Evolutionary conservation across 2,113 vertebrate species (phyloP).

Genomic region (Neomonachus schauinslandi): DNA sequence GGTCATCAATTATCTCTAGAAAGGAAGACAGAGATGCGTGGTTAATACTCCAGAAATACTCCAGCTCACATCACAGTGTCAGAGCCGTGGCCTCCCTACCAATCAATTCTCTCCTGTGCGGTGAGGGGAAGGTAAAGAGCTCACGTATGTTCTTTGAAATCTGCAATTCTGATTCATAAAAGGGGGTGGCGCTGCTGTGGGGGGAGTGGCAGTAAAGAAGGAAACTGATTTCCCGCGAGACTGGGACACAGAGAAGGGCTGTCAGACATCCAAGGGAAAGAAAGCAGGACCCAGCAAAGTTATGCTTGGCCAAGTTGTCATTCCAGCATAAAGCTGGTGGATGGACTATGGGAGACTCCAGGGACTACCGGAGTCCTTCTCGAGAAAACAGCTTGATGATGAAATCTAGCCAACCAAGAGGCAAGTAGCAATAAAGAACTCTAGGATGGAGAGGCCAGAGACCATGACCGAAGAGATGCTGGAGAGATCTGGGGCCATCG

Average conservation of each 20-base stretch:
- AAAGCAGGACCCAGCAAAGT: not conserved
- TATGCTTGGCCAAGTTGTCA: not conserved
- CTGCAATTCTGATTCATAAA: not conserved
- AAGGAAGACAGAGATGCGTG: not conserved
- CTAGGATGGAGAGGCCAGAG: not conserved
- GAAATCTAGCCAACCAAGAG: not conserved
- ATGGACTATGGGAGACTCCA: not conserved
- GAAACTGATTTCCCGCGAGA: not conserved
- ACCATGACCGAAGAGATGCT: not conserved
- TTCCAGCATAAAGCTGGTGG: not conserved
- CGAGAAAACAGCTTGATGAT: not conserved
- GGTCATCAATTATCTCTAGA: constrained; percentile 97
- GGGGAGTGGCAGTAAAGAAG: not conserved
- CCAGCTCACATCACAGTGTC: not conserved
- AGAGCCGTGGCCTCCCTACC: not conserved
- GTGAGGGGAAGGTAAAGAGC: not conserved
- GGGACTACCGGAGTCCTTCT: not conserved
- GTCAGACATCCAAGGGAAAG: not conserved
- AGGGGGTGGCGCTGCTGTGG: not conserved
- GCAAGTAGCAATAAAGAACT: not conserved
- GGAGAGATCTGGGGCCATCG: not conserved
- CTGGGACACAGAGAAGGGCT: not conserved
- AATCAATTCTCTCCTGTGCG: not conserved
- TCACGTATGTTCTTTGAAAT: not conserved
- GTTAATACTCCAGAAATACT: not conserved